Evolutionary conservation across 1,140 invertebrate species (phyloP).

Genomic region (Drosophila repletoides): DNA sequence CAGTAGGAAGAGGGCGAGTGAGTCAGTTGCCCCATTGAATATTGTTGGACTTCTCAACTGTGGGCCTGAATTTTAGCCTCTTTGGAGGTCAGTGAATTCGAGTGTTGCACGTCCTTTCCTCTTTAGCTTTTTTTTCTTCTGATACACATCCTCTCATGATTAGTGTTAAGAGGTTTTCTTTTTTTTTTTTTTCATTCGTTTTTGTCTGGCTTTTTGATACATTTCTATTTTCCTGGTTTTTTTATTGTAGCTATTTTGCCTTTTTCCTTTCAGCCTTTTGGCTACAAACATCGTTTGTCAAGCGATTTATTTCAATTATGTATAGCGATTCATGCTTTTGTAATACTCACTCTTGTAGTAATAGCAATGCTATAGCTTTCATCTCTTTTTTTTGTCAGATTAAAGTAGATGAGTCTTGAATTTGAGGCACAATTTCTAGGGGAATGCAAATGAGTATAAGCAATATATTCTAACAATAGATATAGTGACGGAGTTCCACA

Average conservation of each 20-base stretch:
- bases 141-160: slow-evolving; percentile 43
- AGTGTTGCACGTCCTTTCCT: background rate
- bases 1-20: background rate
- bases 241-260: slow-evolving; percentile 40
- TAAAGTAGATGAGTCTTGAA: slow-evolving; percentile 4
- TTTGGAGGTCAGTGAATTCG: slow-evolving; percentile 16
- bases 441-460: background rate
- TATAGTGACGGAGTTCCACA: too few relatives aligned
- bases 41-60: background rate
- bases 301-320: slow-evolving; percentile 78
- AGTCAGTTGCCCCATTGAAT: slow-evolving; percentile 4
- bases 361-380: background rate
- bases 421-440: background rate
- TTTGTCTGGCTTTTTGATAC: slow-evolving; percentile 20
- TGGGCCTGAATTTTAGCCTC: slow-evolving; percentile 15
- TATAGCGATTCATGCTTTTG: slow-evolving; percentile 23
- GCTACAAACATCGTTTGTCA: slow-evolving; percentile 59
- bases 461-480: too few relatives aligned
- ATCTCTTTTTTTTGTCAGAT: background rate
- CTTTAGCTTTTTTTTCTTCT: background rate
- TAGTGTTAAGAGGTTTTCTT: slow-evolving; percentile 60
- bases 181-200: slow-evolving; percentile 9
- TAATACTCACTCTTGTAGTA: background rate
- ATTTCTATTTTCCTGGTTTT: slow-evolving; percentile 6
- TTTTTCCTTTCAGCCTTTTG: slow-evolving; percentile 15